Conservation (phyloP, 2,113 vertebrate species). For the Pelecanus crispus region DNA sequence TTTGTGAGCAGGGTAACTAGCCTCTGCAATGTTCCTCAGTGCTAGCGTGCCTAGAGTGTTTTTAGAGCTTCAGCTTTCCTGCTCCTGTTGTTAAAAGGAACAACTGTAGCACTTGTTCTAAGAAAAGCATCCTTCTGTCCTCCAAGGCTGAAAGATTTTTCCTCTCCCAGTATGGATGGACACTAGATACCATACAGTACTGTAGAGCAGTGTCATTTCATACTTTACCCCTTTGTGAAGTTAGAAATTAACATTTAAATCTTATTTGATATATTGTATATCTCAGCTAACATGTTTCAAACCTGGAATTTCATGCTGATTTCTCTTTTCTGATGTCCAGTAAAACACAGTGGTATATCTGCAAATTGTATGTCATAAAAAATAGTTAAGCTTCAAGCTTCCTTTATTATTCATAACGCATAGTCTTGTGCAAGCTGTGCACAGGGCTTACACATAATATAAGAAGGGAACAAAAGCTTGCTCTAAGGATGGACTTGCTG, state of each 20-base stretch:
- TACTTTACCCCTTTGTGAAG: background rate
- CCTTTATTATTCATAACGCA: background rate
- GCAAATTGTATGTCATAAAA: background rate
- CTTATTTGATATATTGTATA: background rate
- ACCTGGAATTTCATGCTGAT: background rate
- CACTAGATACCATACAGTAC: background rate
- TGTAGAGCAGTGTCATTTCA: background rate
- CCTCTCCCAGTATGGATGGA: background rate
- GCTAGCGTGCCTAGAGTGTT: background rate
- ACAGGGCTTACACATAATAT: background rate
- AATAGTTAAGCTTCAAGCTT: background rate
- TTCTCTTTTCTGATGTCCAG: background rate
- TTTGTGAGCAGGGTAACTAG: background rate
- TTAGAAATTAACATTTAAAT: background rate
- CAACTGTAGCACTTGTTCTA: background rate
- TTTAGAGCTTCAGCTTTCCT: background rate
- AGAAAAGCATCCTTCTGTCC: background rate
- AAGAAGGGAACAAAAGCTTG: background rate
- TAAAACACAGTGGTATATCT: background rate
- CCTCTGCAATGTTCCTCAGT: background rate
- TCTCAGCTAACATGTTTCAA: background rate
- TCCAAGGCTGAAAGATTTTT: background rate
- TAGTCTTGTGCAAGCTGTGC: background rate
- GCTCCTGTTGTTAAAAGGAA: background rate
- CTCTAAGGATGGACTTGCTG: background rate